These are phyloP conservation scores for Diaphora mendica DNA, from an alignment of 2,888 invertebrate species.

Conservation along the genomic window DNA sequence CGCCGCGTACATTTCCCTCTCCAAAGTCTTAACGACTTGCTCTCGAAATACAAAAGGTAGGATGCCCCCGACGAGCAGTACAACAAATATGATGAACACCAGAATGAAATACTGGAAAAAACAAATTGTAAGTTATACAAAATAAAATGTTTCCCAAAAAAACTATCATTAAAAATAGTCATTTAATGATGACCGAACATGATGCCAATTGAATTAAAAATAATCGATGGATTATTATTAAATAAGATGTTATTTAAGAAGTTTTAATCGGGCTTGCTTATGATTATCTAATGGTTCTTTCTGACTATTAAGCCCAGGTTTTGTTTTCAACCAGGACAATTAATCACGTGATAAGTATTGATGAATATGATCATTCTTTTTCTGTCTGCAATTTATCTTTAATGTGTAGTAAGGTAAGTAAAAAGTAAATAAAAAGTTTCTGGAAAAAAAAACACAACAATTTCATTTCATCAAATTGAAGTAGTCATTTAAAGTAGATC, in stretches of 20 bases:
- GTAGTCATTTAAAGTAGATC: too few species aligned
- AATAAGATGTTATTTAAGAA: too few species aligned
- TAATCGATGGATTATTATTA: too few species aligned
- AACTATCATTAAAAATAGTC: not conserved
- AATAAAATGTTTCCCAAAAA: not conserved
- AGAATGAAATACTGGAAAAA: conserved; percentile 94
- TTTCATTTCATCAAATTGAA: too few species aligned
- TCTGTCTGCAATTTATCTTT: too few species aligned
- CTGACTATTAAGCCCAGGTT: not conserved
- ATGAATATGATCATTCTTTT: too few species aligned
- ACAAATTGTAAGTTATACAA: not conserved
- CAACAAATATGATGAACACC: conserved; percentile 95
- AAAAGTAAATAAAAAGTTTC: too few species aligned
- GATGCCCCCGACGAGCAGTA: conserved; percentile 96
- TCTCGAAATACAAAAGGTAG: conserved; percentile 96
- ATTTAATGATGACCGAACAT: not conserved
- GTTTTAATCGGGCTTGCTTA: not conserved
- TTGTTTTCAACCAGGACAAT: too few species aligned
- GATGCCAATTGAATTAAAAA: not conserved
- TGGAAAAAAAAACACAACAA: too few species aligned
- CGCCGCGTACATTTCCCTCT: conserved; percentile 92
- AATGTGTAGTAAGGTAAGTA: too few species aligned
- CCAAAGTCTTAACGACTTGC: conserved; percentile 91
- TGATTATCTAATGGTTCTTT: too few species aligned
- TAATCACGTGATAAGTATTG: too few species aligned